Conservation (phyloP, 2,797 vertebrate species). For the Propithecus perrieri region DNA sequence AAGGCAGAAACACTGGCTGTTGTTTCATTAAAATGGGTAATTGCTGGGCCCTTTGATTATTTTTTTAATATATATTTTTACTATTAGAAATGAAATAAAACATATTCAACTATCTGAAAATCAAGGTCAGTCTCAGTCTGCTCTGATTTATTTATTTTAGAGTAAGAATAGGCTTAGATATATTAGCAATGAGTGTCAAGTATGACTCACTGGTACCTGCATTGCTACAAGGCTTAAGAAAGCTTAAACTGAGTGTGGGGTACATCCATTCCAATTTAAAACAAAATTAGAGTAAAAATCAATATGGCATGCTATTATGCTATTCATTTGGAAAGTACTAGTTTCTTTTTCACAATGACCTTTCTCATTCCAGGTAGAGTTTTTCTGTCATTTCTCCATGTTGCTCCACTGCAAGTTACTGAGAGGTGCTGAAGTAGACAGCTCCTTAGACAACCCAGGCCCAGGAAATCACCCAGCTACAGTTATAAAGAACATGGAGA, state of each 20-base stretch:
- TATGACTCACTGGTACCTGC: not conserved
- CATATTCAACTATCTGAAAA: slow-evolving; percentile 3
- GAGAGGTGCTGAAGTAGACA: slow-evolving; percentile 47
- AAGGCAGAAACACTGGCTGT: slow-evolving; percentile 17
- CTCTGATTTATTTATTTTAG: slow-evolving; percentile 51
- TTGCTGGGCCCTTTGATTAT: not conserved
- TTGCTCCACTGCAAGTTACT: not conserved
- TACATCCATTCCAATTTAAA: slow-evolving; percentile 41
- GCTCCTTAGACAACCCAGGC: not conserved
- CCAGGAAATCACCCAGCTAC: not conserved
- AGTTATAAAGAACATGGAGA: not conserved
- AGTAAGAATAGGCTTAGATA: slow-evolving; percentile 3
- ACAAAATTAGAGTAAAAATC: slow-evolving; percentile 30
- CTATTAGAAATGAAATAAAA: slow-evolving; percentile 53
- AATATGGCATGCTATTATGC: not conserved
- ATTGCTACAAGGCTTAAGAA: not conserved
- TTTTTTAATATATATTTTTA: slow-evolving; percentile 16
- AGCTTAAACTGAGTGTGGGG: not conserved
- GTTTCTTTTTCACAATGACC: not conserved
- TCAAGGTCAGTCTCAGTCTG: slow-evolving; percentile 48
- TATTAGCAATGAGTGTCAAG: not conserved
- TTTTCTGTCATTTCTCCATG: not conserved
- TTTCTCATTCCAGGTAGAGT: not conserved
- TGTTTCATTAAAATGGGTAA: slow-evolving; percentile 50
- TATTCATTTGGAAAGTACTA: not conserved